Evolutionary conservation across 1,140 invertebrate genomes (phyloP).

Genomic region (Glossosoma conforme): DNA sequence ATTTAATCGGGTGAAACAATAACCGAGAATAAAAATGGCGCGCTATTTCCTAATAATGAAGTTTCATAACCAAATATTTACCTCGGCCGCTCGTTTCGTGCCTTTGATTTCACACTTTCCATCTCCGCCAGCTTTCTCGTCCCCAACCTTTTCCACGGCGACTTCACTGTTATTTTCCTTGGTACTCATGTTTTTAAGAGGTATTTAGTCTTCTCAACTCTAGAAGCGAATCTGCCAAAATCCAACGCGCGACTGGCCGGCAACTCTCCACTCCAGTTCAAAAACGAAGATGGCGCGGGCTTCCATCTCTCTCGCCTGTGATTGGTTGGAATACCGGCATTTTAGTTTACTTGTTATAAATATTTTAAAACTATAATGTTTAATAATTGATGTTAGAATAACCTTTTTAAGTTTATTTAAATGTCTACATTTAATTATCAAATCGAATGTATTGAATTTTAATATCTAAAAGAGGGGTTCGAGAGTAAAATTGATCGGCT

Average conservation of each 20-base stretch:
- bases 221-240: constrained; percentile 45
- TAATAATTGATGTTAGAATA: constrained; percentile 2
- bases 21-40: constrained; percentile 46
- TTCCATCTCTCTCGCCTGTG: constrained; percentile 55
- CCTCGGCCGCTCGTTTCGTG: constrained; percentile 81
- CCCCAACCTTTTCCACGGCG: constrained; percentile 74
- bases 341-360: constrained; percentile 10
- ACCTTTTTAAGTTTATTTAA: neutral
- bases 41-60: constrained; percentile 47
- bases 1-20: no score
- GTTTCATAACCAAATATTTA: constrained; percentile 47
- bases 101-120: constrained; percentile 78
- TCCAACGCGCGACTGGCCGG: constrained; percentile 58
- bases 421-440: no score
- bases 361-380: no score
- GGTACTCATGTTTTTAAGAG: constrained; percentile 63
- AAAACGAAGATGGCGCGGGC: constrained; percentile 78
- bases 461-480: constrained; percentile 30
- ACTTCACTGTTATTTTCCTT: constrained; percentile 79
- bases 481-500: constrained; percentile 24
- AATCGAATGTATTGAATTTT: constrained; percentile 3
- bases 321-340: constrained; percentile 47
- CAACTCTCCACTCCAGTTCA: constrained; percentile 59
- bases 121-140: constrained; percentile 64
- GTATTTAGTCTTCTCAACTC: constrained; percentile 9